These are phyloP conservation scores for Apus apus DNA, from an alignment of 2,113 vertebrate genomes.

Conservation along the genomic window DNA sequence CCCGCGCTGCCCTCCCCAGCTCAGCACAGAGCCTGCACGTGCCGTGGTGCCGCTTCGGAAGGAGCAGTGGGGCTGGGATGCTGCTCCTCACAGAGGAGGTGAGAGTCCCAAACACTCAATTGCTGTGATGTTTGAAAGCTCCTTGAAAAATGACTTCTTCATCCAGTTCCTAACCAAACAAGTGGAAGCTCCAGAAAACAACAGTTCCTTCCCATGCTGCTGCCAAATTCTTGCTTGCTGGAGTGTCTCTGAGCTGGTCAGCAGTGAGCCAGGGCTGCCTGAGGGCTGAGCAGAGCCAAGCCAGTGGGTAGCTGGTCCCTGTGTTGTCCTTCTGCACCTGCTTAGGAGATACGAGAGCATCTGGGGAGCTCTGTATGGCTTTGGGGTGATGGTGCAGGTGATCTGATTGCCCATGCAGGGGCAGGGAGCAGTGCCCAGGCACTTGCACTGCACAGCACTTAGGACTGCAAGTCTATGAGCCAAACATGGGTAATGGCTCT, in stretches of 20 bases:
- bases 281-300: neutral
- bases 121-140: constrained; percentile 39
- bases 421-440: neutral
- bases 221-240: neutral
- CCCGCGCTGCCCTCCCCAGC: neutral
- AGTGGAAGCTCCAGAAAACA: neutral
- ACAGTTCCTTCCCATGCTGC: neutral
- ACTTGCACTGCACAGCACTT: neutral
- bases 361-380: neutral
- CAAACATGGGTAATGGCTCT: neutral
- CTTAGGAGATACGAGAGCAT: neutral
- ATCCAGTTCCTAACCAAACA: constrained; percentile 20
- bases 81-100: neutral
- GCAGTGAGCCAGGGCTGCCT: neutral
- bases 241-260: neutral
- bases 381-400: neutral
- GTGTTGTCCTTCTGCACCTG: neutral
- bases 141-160: constrained; percentile 18
- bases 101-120: neutral
- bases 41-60: rapidly evolving
- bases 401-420: neutral
- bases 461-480: neutral
- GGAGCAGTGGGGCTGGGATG: neutral
- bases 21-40: neutral
- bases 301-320: neutral